Evolutionary conservation across 37 sponge, comb jelly and placozoan species (phyloP).

Genomic region (Aplysina aerophoba): DNA sequence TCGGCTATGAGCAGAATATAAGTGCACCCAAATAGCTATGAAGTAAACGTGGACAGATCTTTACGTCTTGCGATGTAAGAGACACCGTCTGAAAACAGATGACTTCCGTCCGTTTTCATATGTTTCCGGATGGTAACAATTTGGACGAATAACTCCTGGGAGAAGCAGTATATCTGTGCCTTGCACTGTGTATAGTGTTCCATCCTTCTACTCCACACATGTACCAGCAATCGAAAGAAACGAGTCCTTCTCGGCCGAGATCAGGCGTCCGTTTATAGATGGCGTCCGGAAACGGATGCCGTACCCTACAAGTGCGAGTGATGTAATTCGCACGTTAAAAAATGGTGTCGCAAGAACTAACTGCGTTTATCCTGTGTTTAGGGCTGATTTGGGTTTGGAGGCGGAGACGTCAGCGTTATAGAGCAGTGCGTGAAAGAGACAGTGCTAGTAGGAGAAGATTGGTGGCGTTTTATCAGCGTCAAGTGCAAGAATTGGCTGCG

Average conservation of each 20-base stretch:
- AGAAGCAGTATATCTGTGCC: not conserved
- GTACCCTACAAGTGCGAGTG: not conserved
- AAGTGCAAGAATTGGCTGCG: too few relatives aligned
- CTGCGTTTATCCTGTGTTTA: too few relatives aligned
- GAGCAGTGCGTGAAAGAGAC: too few relatives aligned
- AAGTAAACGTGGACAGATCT: constrained; percentile 10
- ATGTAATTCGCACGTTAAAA: too few relatives aligned
- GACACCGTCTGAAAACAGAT: constrained; percentile 23
- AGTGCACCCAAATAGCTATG: constrained; percentile 16
- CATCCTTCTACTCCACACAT: constrained; percentile 29
- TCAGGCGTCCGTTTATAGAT: constrained; percentile 19
- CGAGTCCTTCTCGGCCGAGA: constrained; percentile 5
- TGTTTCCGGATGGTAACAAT: constrained; percentile 1
- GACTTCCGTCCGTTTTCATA: constrained; percentile 19
- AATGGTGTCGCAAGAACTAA: too few relatives aligned
- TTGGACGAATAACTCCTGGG: not conserved
- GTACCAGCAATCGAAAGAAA: constrained; percentile 22
- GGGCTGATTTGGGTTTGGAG: too few relatives aligned
- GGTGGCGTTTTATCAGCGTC: too few relatives aligned
- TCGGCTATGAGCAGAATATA: constrained; percentile 17
- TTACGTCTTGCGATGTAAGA: constrained; percentile 16
- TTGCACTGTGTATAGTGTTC: constrained; percentile 20
- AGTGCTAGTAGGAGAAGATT: too few relatives aligned
- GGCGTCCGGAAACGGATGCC: constrained; percentile 35
- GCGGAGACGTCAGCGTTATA: too few relatives aligned